Evolutionary conservation across 2,797 vertebrate species (phyloP).

Genomic region (Rachycentron canadum): DNA sequence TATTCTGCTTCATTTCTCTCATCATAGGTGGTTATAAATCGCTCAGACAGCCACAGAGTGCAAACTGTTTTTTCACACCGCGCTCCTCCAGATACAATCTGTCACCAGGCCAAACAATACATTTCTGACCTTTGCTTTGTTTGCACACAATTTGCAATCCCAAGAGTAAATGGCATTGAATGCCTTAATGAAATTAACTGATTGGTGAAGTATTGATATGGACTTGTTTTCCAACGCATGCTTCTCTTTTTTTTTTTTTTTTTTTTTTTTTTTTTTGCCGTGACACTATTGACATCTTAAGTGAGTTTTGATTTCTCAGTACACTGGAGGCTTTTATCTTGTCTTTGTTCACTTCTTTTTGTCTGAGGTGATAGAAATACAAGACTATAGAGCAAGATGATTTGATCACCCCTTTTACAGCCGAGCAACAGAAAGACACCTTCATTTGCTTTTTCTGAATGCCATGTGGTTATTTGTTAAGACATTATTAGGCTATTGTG

Average conservation of each 20-base stretch:
- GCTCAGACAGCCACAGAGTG: slow-evolving; percentile 11
- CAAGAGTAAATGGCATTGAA: slow-evolving; percentile 79
- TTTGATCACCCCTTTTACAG: slow-evolving; percentile 61
- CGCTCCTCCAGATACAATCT: slow-evolving; percentile 42
- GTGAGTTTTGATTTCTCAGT: slow-evolving; percentile 78
- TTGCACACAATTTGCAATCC: slow-evolving; percentile 73
- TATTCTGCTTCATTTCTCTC: slow-evolving; percentile 44
- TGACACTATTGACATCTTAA: slow-evolving; percentile 86
- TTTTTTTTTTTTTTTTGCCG: slow-evolving; percentile 47
- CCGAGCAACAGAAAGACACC: slow-evolving; percentile 40
- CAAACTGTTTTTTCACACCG: slow-evolving; percentile 33
- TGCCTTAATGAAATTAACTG: slow-evolving; percentile 86
- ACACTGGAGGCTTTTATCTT: slow-evolving; percentile 78
- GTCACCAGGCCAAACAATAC: slow-evolving; percentile 59
- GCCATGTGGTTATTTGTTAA: slow-evolving; percentile 66
- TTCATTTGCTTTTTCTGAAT: slow-evolving; percentile 61
- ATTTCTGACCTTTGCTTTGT: slow-evolving; percentile 84
- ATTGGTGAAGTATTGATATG: slow-evolving; percentile 79
- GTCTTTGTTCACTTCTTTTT: slow-evolving; percentile 64
- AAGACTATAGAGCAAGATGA: slow-evolving; percentile 41
- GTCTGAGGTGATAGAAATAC: slow-evolving; percentile 65
- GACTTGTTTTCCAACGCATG: slow-evolving; percentile 76
- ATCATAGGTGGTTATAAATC: slow-evolving; percentile 51
- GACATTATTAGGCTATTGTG: slow-evolving; percentile 52
- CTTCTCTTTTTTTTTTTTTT: slow-evolving; percentile 70